These are phyloP conservation scores for Zalophus californianus DNA, from an alignment of 2,797 vertebrate genomes.

Conservation along the genomic window DNA sequence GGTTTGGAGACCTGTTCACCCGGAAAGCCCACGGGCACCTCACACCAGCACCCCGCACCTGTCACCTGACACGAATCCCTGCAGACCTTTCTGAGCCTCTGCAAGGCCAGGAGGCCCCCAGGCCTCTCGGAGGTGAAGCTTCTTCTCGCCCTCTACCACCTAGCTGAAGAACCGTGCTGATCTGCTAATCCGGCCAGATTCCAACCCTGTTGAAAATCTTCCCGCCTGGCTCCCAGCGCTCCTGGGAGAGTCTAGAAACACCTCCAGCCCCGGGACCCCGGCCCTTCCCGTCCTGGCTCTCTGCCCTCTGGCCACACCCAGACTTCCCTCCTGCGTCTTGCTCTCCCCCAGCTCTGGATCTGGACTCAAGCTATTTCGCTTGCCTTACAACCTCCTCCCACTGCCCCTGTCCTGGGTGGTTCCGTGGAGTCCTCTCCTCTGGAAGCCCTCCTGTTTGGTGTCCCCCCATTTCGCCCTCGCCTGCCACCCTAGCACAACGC, in stretches of 20 bases:
- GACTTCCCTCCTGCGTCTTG: background rate
- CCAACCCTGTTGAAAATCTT: background rate
- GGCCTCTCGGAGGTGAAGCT: rapidly evolving
- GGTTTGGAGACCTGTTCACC: background rate
- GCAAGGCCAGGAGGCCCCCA: background rate
- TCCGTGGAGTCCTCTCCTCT: background rate
- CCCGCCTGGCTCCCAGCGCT: background rate
- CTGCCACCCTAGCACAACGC: background rate
- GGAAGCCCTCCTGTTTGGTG: background rate
- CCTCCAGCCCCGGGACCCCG: background rate
- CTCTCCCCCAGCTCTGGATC: background rate
- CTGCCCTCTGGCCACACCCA: background rate
- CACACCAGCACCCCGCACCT: background rate
- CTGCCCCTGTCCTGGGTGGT: background rate
- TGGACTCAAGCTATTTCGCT: background rate
- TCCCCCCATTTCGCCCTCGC: background rate
- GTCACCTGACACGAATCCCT: background rate
- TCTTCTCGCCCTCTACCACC: background rate
- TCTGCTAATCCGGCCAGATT: background rate
- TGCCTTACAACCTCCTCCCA: background rate
- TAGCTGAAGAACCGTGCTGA: background rate
- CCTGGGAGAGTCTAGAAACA: background rate
- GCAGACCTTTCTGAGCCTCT: background rate
- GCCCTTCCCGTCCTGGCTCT: background rate
- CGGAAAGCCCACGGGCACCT: background rate